Conservation (phyloP, 2,797 vertebrate species). For the Huso huso region DNA sequence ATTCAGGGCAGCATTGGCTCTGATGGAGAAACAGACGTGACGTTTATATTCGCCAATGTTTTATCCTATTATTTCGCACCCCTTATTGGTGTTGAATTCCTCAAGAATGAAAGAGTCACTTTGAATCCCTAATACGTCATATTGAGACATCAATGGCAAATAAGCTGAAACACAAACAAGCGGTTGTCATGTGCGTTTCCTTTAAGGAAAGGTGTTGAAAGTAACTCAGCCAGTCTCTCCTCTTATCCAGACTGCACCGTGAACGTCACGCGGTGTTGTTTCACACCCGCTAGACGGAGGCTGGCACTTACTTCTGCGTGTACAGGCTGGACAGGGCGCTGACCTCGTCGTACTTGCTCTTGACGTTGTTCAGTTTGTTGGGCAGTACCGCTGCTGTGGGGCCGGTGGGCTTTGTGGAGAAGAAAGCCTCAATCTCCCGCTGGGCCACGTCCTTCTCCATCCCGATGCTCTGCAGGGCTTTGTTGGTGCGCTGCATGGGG, state of each 20-base stretch:
- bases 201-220: not conserved
- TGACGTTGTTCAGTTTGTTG: conserved; percentile 60
- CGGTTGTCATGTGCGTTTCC: too few species aligned
- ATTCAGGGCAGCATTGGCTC: conserved; percentile 76
- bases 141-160: too few species aligned
- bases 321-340: conserved; percentile 71
- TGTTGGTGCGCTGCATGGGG: conserved; percentile 46
- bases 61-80: too few species aligned
- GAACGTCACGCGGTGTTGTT: too few species aligned
- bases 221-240: not conserved
- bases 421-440: conserved; percentile 63
- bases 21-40: conserved; percentile 29
- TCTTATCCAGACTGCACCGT: too few species aligned
- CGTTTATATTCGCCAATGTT: too few species aligned
- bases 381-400: conserved; percentile 65
- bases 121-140: too few species aligned
- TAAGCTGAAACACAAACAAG: too few species aligned
- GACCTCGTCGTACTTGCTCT: conserved; percentile 70
- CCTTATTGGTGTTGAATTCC: too few species aligned
- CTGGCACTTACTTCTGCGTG: conserved; percentile 72
- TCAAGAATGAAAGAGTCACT: too few species aligned
- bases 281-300: too few species aligned
- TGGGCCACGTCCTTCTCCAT: conserved; percentile 64
- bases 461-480: conserved; percentile 62
- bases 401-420: conserved; percentile 53